Evolutionary conservation across 2,888 invertebrate species (phyloP), one percentile per base, ranked within the genome.

Genomic region (Phaedon cochleariae): DNA sequence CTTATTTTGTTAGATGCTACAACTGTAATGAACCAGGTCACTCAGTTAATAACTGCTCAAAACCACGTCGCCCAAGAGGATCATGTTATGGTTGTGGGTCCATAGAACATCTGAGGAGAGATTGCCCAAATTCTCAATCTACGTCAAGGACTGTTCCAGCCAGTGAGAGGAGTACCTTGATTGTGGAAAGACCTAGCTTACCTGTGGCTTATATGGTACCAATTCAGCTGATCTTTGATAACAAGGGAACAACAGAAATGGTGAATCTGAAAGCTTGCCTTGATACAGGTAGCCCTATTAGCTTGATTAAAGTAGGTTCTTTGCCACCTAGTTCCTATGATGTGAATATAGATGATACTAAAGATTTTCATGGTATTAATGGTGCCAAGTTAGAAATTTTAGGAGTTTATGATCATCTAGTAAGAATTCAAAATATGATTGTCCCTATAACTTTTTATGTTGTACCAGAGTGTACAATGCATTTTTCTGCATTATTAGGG

Each of bases 71-170:
- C 5, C 15, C 17, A 15, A 18, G 18, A 18, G 41, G 41, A 9
- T 60, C 60, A 12, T 60, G 60, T 34, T 60, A 41, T 20, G n/a
- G 15, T 10, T 60, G 52, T 52, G 53, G 52, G 17, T 37, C 51
- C 7, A 60, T 17, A n/a, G 22, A 51, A 21, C 37, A 60, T 22
- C 52, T 22, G 22, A 9, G 15, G n/a, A 9, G 26, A 21, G 6
- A 20, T 12, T 60, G 37, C 22, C 60, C 52, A 12, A 49, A 17
- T 20, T 49, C 49, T 4, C 49, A 20, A n/a, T n/a, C 5, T 49
- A 22, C 20, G 2, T 9, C 10, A 17, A n/a, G 48, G 34, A 34
- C 12, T 34, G 7, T 34, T 34, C 12, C 34, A 34, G 7, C 7
- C 6, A 34, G 34, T 6, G 34, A 12, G 12, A 34, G 12, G 34